Evolutionary conservation across 2,888 invertebrate genomes (phyloP).

Genomic region (Drosophila neotestacea): DNA sequence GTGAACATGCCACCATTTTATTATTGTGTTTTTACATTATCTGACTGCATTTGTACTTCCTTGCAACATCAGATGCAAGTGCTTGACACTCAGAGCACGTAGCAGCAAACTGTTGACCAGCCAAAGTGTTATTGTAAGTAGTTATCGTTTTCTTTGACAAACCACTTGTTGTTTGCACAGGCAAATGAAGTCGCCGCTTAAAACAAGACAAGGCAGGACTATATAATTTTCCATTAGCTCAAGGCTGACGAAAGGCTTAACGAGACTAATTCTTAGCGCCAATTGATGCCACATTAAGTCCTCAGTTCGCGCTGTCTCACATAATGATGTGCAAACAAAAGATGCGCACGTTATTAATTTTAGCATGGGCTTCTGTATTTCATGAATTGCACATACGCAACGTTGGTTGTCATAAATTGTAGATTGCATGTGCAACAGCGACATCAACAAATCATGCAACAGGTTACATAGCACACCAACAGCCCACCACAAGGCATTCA

Average conservation of each 20-base stretch:
- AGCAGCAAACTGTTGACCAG: conserved; percentile 1
- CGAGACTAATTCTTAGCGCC: conserved; percentile 35
- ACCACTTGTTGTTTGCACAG: conserved; percentile 57
- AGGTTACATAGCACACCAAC: conserved; percentile 51
- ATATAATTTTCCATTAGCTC: conserved; percentile 52
- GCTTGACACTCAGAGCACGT: conserved; percentile 53
- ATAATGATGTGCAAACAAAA: conserved; percentile 67
- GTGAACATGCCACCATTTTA: conserved; percentile 30
- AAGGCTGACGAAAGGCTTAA: conserved; percentile 18
- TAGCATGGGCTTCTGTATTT: conserved; percentile 5
- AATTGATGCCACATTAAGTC: conserved; percentile 34
- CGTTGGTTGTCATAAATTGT: conserved; percentile 51
- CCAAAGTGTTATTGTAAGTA: conserved; percentile 27
- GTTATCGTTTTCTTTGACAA: conserved; percentile 9
- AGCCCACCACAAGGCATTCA: conserved; percentile 28
- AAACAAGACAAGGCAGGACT: conserved; percentile 1
- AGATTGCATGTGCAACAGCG: conserved; percentile 46
- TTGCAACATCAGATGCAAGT: conserved; percentile 3
- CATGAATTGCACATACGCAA: conserved; percentile 49
- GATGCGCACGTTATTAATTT: conserved; percentile 27
- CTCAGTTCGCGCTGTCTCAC: conserved; percentile 14
- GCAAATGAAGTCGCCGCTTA: conserved; percentile 55
- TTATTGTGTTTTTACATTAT: conserved; percentile 27
- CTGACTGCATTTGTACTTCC: conserved; percentile 51
- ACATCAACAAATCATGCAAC: conserved; percentile 73